Evolutionary conservation across 2,797 vertebrate species (phyloP), one percentile per base, ranked within the genome.

Genomic region (Helarctos malayanus): DNA sequence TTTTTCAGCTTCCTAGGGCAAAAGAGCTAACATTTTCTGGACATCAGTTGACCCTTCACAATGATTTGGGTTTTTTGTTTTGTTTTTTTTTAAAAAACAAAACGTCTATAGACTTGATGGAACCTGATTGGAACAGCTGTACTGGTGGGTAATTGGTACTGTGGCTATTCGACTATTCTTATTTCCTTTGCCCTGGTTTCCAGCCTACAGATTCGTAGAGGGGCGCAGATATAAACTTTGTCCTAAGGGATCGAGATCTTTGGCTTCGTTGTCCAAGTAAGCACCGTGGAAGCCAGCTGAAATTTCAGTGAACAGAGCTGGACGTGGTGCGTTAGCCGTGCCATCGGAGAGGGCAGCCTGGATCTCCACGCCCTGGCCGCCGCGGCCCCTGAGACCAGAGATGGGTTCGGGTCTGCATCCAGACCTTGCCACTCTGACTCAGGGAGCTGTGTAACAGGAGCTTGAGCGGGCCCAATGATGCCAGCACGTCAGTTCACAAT

Each of bases 1-100:
- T 89, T 85, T 90, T 92, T 47, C 25, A 76, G 83, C 41, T 94
- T 68, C 65, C 18, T 65, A 78, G 57, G 56, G 59, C n/a, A 76
- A 89, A 89, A 88, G 32, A 92, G 21, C 38, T 27, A 25, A 49
- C n/a, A 15, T 73, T 94, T 96, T 93, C 54, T 90, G 76, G 52
- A 45, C 21, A 27, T 35, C 23, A 2, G 16, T 21, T 83, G 68
- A 68, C 52, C 14, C 25, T 71, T 87, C 5, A 18, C 45, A 15
- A 41, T 21, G 13, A 45, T 59, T 87, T 75, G 57, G 57, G 41
- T 65, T 57, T 59, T 41, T 73, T 71, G 35, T 38, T 38, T 38
- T 38, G 35, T 38, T 38, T 38, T 38, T n/a, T 19, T 9, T 27
- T 27, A 59, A 68, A 69, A 73, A 61, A 47, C 49, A n/a, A 38